Percentiles rank a stretch among this genome's conserved stretches.
phyloP scores from a whole-genome alignment of 2,888 invertebrate species.

The Aplocera efformata region DNA sequence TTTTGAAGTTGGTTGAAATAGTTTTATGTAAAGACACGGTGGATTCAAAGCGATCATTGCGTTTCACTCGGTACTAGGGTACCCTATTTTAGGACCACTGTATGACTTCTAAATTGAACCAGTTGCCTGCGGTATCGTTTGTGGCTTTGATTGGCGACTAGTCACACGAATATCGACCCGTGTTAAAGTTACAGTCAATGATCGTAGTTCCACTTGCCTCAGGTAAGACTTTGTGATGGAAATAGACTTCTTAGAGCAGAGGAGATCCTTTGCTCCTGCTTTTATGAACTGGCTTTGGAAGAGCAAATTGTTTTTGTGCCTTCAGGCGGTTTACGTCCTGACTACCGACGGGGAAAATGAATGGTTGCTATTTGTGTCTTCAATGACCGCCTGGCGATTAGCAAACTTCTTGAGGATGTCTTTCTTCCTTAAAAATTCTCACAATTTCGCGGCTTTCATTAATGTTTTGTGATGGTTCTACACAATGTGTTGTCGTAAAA shows the following conservation, averaged over 20 bases:
- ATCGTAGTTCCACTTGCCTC: conserved; percentile 44
- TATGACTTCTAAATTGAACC: no score
- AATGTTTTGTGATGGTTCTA: no score
- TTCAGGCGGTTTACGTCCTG: conserved; percentile 51
- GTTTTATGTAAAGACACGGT: no score
- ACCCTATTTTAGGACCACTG: no score
- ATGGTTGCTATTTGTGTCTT: conserved; percentile 9
- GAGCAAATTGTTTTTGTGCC: conserved; percentile 76
- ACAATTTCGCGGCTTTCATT: no score
- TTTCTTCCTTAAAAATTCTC: conserved; percentile 1
- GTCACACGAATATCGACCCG: conserved; percentile 32
- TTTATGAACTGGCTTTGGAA: conserved; percentile 58
- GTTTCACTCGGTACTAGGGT: no score
- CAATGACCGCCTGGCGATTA: conserved; percentile 9
- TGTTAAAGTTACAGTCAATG: conserved; percentile 31
- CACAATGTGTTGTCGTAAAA: no score
- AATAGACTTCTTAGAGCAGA: conserved; percentile 58
- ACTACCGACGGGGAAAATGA: conserved; percentile 15
- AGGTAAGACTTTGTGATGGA: conserved; percentile 64
- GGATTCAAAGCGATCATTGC: no score
- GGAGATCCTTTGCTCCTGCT: conserved; percentile 52
- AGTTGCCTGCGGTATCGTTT: no score
- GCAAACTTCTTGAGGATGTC: background rate
- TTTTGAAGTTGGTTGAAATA: no score
- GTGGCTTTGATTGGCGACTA: no score